Evolutionary conservation across 2,888 invertebrate genomes (phyloP), one percentile per base, ranked within the genome.

Genomic region (Tetrapedia diversipes): DNA sequence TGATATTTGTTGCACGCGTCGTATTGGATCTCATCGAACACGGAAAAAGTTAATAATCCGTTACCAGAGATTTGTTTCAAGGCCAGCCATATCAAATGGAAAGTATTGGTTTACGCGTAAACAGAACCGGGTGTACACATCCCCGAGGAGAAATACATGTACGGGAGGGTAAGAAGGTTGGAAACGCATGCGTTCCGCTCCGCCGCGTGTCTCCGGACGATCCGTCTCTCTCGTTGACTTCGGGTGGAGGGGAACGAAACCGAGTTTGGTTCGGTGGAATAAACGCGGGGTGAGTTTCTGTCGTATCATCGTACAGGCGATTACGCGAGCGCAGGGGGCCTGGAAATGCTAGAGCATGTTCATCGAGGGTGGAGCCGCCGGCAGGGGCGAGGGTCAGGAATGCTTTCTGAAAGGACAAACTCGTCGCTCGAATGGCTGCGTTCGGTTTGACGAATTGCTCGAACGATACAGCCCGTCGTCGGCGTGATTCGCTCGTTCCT

Each of bases 281-380:
- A 77, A 83, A 73, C 63, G 75, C 75, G 60, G 80, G 82, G 77
- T 77, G 81, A 66, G 74, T 84, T 84, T 79, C 84, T 73, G 78
- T 63, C 81, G 77, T 81, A 81, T 84, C 84, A 81, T 77, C 70
- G 84, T 60, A 82, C 74, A 76, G 75, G 24, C 84, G 84, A 84
- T 84, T 84, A 84, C 79, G 70, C 72, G 71, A 72, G 49, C 68
- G 41, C 19, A 27, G 63, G 72, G 69, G 57, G 63, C 32, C 45
- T 71, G 57, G 47, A 73, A 73, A 75, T 68, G 75, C 60, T 73
- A 43, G 56, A 67, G 71, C 69, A 41, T 61, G 65, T 64, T 60
- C 53, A 41, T 29, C 74, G 73, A 79, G 82, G 83, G 82, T 80
- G 80, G 80, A 76, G 70, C 39, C 60, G 27, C 27, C 39, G 37